phyloP scores from a whole-genome alignment of 2,888 invertebrate genomes.

The Plebejus anna region DNA sequence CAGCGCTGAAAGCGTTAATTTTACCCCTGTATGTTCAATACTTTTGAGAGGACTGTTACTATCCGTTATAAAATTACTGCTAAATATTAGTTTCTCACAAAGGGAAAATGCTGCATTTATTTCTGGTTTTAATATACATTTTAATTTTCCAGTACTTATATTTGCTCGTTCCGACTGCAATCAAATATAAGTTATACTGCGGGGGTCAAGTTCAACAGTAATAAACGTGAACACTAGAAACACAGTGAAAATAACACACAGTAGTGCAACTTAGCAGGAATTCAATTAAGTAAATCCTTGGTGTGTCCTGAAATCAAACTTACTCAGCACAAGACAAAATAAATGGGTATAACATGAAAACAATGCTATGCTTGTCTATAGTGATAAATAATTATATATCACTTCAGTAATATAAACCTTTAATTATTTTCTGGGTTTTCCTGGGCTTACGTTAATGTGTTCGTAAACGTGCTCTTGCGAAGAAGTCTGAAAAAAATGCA shows the following conservation, averaged over 20 bases:
- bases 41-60: neutral
- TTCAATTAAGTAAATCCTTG: neutral
- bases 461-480: no score
- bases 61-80: neutral
- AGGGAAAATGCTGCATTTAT: neutral
- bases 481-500: no score
- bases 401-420: no score
- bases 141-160: slow-evolving; percentile 6
- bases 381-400: no score
- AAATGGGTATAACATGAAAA: neutral
- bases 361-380: neutral
- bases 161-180: slow-evolving; percentile 14
- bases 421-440: no score
- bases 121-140: neutral
- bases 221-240: slow-evolving; percentile 32
- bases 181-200: slow-evolving; percentile 29
- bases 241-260: neutral
- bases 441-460: no score
- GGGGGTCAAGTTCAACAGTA: slow-evolving; percentile 28
- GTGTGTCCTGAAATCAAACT: neutral
- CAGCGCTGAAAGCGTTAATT: no score
- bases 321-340: neutral
- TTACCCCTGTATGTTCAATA: no score
- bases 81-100: neutral
- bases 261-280: neutral